A percentile compares a stretch with the other conserved stretches of the same genome.
Conservation (phyloP, 1,140 invertebrate species). For the Nylanderia fulva region DNA sequence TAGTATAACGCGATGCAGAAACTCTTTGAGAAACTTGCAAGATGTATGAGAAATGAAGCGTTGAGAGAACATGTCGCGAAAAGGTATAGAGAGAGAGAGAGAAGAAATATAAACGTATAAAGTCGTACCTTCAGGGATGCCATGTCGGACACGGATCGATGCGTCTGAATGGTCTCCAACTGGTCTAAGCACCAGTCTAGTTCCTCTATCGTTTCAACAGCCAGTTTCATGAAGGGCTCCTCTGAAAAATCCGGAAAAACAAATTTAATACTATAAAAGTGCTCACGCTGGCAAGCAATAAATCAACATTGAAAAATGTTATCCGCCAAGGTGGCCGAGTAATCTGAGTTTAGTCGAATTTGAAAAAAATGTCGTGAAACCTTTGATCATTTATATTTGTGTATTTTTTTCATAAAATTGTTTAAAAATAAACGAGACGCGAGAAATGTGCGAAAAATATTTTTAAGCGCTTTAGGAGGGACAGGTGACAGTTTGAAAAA, state of each 20-base stretch:
- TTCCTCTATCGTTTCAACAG: slow-evolving; percentile 98
- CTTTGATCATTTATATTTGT: neutral
- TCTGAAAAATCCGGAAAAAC: slow-evolving; percentile 88
- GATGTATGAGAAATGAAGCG: slow-evolving; percentile 33
- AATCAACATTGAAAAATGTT: slow-evolving; percentile 29
- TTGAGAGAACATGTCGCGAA: slow-evolving; percentile 2
- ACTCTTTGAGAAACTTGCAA: slow-evolving; percentile 40
- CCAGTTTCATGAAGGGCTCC: slow-evolving; percentile 96
- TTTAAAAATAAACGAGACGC: neutral
- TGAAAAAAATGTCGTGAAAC: neutral
- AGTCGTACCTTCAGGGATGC: slow-evolving; percentile 96
- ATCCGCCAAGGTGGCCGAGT: neutral
- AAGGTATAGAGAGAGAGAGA: neutral
- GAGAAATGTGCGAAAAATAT: neutral
- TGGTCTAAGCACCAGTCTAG: slow-evolving; percentile 99
- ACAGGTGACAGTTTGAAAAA: neutral
- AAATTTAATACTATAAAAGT: slow-evolving; percentile 19
- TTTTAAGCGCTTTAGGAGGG: neutral
- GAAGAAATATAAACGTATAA: slow-evolving; percentile 24
- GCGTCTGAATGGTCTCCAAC: slow-evolving; percentile 99
- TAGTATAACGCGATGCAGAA: neutral
- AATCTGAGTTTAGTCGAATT: neutral
- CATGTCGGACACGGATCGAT: slow-evolving; percentile 99
- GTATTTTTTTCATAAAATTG: neutral
- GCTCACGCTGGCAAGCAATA: neutral